Evolutionary conservation across 2,113 vertebrate genomes (phyloP), one percentile per base, ranked within the genome.

Genomic region (Piaya cayana): DNA sequence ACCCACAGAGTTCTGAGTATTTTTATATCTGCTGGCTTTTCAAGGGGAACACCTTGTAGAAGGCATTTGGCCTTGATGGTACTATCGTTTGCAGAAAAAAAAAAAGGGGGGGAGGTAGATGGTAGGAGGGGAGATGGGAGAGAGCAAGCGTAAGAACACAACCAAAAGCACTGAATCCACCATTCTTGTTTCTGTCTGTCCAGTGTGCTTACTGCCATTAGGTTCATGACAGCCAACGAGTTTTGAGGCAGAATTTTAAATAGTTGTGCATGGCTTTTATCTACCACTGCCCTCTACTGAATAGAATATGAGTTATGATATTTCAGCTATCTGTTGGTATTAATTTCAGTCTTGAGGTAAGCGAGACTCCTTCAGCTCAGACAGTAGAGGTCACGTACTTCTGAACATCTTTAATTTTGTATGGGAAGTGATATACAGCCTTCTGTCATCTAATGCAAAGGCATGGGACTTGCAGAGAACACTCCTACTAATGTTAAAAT

Each of bases 251-350:
- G 49, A 50, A 37, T 63, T 82, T 76, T 8, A 53, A 58, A 25
- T 5, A 37, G 36, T 52, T 22, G 5, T 45, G n/a, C 13, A 5
- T 3, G 64, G 79, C 75, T 93, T 95, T 90, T 93, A 93, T 93
- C 88, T 96, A 78, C 76, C 94, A 71, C 90, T 95, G 93, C 90
- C 87, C 75, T 95, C 90, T 96, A 50, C 71, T 95, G 93, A 94
- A 82, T 72, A 67, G 78, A 90, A 34, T n/a, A 94, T 14, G 14
- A 94, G 94, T 82, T 21, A 26, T 27, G 59, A 47, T 67, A 86
- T 88, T 84, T 90, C 71, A 82, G 23, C 23, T 91, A 23, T 75
- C 56, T 91, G 29, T 84, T 87, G 76, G 30, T 81, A 88, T 78
- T 83, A 68, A 53, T 78, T 81, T 88, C 34, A 78, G 60, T 90